phyloP scores from a whole-genome alignment of 1,140 invertebrate species.

The Mya arenaria region DNA sequence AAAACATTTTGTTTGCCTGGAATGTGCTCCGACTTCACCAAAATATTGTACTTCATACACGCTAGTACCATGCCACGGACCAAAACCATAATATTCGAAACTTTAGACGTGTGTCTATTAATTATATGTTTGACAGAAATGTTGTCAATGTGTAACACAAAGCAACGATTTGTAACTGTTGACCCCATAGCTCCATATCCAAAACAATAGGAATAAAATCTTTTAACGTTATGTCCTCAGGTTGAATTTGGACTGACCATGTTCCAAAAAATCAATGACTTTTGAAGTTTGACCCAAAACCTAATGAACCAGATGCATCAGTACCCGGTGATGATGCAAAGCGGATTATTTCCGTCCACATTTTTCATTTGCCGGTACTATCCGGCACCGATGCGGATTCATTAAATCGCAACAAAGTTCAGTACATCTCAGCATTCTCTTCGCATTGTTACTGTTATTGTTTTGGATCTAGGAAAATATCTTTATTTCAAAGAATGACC shows the following conservation, averaged over 20 bases:
- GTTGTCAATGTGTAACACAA: slow-evolving; percentile 50
- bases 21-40: slow-evolving; percentile 53
- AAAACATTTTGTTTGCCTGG: slow-evolving; percentile 50
- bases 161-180: neutral
- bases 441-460: no score
- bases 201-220: slow-evolving; percentile 51
- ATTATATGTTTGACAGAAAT: slow-evolving; percentile 49
- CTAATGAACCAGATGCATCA: slow-evolving; percentile 29
- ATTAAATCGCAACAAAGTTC: no score
- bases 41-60: no score
- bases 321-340: no score
- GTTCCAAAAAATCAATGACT: slow-evolving; percentile 32
- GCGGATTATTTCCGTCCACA: no score
- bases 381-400: no score
- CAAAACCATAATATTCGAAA: no score
- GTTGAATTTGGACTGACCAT: neutral
- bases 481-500: no score
- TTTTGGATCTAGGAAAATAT: no score
- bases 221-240: slow-evolving; percentile 21
- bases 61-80: no score
- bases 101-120: slow-evolving; percentile 37
- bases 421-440: no score
- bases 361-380: no score
- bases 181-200: slow-evolving; percentile 41
- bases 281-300: slow-evolving; percentile 33